phyloP scores from a whole-genome alignment of 1,140 invertebrate species.

The Drosophila pruinosa region DNA sequence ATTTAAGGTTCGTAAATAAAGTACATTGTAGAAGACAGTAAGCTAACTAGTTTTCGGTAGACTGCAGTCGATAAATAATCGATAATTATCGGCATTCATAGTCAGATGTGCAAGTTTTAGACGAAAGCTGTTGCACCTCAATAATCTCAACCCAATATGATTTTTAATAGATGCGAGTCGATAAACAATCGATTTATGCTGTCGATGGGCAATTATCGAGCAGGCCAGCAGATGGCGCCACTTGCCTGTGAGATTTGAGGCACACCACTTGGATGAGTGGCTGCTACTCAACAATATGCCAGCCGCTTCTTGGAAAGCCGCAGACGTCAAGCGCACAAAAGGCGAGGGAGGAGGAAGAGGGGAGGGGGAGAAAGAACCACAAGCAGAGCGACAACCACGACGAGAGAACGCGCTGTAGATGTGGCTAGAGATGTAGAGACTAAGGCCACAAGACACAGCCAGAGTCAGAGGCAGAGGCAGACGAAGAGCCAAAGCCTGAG shows the following conservation, averaged over 20 bases:
- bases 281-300: not conserved
- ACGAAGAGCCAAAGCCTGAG: no score
- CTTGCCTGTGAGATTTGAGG: not conserved
- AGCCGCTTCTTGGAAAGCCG: slow-evolving; percentile 22
- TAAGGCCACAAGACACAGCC: not conserved
- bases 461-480: not conserved
- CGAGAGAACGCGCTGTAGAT: not conserved
- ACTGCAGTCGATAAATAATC: no score
- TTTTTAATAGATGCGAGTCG: not conserved
- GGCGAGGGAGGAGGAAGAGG: not conserved
- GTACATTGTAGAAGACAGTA: no score
- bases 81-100: no score
- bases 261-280: not conserved
- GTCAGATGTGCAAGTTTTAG: no score
- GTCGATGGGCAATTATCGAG: not conserved
- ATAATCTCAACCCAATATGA: no score
- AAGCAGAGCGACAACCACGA: not conserved
- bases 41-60: no score
- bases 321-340: not conserved
- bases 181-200: not conserved
- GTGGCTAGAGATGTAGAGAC: not conserved
- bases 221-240: not conserved
- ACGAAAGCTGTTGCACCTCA: no score
- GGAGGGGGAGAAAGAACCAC: not conserved
- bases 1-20: no score